Percentiles rank a stretch among this genome's conserved stretches.
phyloP scores from a whole-genome alignment of 2,888 invertebrate genomes.

The Antheraea assamensis region DNA sequence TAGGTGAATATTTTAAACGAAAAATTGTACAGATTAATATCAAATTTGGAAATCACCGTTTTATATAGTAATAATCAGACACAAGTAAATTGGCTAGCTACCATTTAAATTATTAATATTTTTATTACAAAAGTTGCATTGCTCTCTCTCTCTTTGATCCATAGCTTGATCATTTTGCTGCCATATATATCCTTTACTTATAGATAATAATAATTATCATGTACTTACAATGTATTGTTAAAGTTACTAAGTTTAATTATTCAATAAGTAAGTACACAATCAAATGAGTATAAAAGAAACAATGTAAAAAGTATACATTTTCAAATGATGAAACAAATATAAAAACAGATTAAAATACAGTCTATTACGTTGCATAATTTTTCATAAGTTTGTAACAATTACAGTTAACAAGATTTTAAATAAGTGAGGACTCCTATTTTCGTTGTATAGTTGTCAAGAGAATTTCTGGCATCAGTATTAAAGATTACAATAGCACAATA shows the following conservation, averaged over 20 bases:
- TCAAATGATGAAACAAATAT: neutral
- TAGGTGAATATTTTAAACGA: neutral
- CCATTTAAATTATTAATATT: slow-evolving; percentile 23
- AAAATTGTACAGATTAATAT: neutral
- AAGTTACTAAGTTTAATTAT: slow-evolving; percentile 20
- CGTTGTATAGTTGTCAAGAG: slow-evolving; percentile 49
- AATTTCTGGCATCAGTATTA: slow-evolving; percentile 26
- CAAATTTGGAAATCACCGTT: neutral
- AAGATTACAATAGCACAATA: slow-evolving; percentile 39
- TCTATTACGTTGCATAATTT: slow-evolving; percentile 1
- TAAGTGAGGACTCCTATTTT: slow-evolving; percentile 45
- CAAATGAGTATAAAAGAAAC: slow-evolving; percentile 27
- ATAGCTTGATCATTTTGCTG: neutral
- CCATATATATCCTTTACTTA: neutral
- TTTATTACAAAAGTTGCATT: neutral
- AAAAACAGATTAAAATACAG: neutral
- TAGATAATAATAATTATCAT: slow-evolving; percentile 1
- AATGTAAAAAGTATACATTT: slow-evolving; percentile 27
- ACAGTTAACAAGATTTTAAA: neutral
- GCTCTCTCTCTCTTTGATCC: neutral
- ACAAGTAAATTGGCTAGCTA: slow-evolving; percentile 74
- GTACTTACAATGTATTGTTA: slow-evolving; percentile 21
- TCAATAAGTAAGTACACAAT: slow-evolving; percentile 10
- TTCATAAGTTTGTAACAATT: neutral
- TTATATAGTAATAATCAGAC: slow-evolving; percentile 36